Evolutionary conservation across 2,113 vertebrate genomes (phyloP).

Genomic region (Lepisosteus osseus): DNA sequence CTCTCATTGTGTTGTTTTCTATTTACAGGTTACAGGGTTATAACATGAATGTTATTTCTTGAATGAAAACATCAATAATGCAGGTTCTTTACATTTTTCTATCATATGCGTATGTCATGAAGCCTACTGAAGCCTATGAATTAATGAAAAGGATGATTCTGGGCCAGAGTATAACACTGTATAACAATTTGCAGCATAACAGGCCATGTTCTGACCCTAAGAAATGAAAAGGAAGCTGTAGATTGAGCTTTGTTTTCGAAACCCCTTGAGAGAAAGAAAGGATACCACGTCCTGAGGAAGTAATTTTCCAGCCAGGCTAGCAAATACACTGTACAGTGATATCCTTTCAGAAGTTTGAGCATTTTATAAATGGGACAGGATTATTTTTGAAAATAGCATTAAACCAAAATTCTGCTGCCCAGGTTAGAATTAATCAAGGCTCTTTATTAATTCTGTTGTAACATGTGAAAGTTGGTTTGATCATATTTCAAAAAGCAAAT

Average conservation of each 20-base stretch:
- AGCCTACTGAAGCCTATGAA: background rate
- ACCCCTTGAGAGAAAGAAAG: background rate
- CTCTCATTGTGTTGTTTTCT: too few relatives aligned
- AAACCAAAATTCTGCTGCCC: too few relatives aligned
- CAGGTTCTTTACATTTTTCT: conserved; percentile 7
- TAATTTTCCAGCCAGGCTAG: background rate
- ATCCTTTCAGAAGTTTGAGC: too few relatives aligned
- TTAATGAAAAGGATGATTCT: background rate
- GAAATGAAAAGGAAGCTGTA: background rate
- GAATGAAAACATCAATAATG: conserved; percentile 22
- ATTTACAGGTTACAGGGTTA: background rate
- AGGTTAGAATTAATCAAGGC: too few relatives aligned
- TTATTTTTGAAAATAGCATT: too few relatives aligned
- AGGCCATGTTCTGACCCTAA: background rate
- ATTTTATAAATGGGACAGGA: too few relatives aligned
- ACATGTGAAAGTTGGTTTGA: too few relatives aligned
- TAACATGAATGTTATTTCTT: background rate
- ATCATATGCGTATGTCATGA: background rate
- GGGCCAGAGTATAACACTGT: background rate
- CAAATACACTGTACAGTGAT: too few relatives aligned
- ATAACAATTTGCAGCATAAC: background rate
- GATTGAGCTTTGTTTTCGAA: background rate
- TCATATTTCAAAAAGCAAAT: too few relatives aligned
- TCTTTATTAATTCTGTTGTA: too few relatives aligned
- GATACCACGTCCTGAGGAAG: background rate